phyloP scores from a whole-genome alignment of 37 sponge, comb jelly and placozoan genomes.

The Dysidea cf. avara region DNA sequence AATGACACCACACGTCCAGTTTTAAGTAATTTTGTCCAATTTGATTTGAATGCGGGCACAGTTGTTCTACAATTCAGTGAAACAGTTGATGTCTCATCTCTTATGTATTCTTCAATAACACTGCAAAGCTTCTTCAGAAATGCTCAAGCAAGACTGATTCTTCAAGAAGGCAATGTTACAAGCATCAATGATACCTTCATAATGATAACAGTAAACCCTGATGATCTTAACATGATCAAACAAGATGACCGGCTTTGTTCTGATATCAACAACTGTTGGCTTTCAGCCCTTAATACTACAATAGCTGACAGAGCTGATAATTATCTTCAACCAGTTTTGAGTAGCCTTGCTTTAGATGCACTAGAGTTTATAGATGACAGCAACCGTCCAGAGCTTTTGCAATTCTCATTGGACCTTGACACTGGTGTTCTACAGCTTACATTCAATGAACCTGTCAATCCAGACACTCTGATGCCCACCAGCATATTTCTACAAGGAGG shows the following conservation, averaged over 20 bases:
- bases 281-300: constrained; percentile 36
- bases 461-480: constrained; percentile 52
- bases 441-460: constrained; percentile 80
- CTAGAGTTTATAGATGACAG: constrained; percentile 51
- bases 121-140: constrained; percentile 81
- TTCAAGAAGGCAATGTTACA: constrained; percentile 50
- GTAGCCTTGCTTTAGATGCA: constrained; percentile 41
- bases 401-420: constrained; percentile 72
- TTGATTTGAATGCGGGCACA: constrained; percentile 76
- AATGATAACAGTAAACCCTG: constrained; percentile 12
- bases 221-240: constrained; percentile 53
- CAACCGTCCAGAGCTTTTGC: constrained; percentile 43
- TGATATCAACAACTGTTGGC: constrained; percentile 87
- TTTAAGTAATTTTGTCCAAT: constrained; percentile 31
- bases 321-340: constrained; percentile 19
- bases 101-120: constrained; percentile 69
- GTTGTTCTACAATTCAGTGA: constrained; percentile 67
- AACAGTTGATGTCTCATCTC: constrained; percentile 58
- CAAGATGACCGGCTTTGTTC: constrained; percentile 82
- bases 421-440: constrained; percentile 60
- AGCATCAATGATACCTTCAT: constrained; percentile 72
- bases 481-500: constrained; percentile 56
- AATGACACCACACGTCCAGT: constrained; percentile 61
- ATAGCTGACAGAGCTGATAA: constrained; percentile 80
- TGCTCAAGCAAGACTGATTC: constrained; percentile 46